Percentiles rank a stretch among this genome's conserved stretches.
Conservation (phyloP, 2,113 vertebrate species). For the Chrysochloris asiatica region DNA sequence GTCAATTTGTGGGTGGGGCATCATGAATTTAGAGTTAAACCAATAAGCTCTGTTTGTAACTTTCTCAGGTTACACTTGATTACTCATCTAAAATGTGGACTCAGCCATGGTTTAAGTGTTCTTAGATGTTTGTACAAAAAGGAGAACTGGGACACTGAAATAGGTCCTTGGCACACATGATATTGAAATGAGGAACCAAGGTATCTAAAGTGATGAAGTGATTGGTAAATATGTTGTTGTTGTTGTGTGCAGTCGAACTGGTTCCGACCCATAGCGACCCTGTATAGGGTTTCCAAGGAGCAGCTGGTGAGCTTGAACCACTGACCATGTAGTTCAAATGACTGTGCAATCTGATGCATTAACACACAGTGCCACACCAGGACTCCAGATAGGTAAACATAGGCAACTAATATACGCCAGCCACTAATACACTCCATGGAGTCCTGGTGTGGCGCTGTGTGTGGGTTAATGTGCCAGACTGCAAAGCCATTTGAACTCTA, state of each 20-base stretch:
- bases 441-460: too few relatives aligned
- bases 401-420: background rate
- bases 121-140: background rate
- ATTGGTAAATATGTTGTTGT: background rate
- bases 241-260: too few relatives aligned
- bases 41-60: background rate
- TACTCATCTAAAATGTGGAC: background rate
- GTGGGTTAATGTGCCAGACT: too few relatives aligned
- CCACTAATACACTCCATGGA: too few relatives aligned
- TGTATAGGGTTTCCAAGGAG: too few relatives aligned
- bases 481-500: too few relatives aligned
- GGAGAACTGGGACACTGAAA: background rate
- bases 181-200: background rate
- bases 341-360: too few relatives aligned
- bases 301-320: too few relatives aligned
- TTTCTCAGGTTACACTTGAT: constrained; percentile 18
- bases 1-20: background rate
- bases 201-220: background rate
- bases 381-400: too few relatives aligned
- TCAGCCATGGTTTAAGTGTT: background rate
- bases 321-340: too few relatives aligned
- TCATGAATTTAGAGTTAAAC: constrained; percentile 14
- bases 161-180: background rate
- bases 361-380: too few relatives aligned
- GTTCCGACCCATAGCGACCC: too few relatives aligned